These are phyloP conservation scores for Azemiops feae DNA, from an alignment of 2,113 vertebrate species.

Conservation along the genomic window DNA sequence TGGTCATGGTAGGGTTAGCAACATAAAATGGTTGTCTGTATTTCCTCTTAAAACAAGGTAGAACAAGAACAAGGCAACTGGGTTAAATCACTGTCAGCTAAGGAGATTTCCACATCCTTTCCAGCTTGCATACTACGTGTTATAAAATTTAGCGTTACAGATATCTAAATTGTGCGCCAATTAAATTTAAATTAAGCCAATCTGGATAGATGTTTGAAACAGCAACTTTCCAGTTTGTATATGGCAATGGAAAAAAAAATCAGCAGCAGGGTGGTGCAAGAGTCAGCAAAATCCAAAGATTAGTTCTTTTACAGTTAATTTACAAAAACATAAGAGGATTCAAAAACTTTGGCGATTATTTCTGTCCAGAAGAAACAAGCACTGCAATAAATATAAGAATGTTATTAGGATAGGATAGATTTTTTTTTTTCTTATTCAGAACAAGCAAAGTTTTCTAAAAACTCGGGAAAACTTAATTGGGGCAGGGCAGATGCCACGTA, in stretches of 20 bases:
- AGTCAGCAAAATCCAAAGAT: not conserved
- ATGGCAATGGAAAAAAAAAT: not conserved
- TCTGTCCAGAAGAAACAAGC: too few species aligned
- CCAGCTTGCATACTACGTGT: not conserved
- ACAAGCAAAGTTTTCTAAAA: not conserved
- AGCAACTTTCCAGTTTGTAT: not conserved
- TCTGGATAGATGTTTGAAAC: not conserved
- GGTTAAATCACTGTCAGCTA: not conserved
- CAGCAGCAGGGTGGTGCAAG: not conserved
- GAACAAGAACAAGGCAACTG: not conserved
- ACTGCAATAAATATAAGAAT: not conserved
- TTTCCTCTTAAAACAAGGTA: conserved; percentile 1
- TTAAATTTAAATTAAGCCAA: not conserved
- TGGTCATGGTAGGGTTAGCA: not conserved
- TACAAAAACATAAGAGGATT: not conserved
- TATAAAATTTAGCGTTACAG: not conserved
- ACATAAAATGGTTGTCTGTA: not conserved
- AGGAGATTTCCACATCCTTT: not conserved
- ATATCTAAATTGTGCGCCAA: not conserved
- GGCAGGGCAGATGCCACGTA: not conserved
- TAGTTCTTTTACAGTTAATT: not conserved
- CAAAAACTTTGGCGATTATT: not conserved
- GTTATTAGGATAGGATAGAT: not conserved
- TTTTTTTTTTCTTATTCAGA: not conserved
- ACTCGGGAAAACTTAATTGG: not conserved